phyloP scores from a whole-genome alignment of 2,797 vertebrate species.

The Eulemur albifrons region DNA sequence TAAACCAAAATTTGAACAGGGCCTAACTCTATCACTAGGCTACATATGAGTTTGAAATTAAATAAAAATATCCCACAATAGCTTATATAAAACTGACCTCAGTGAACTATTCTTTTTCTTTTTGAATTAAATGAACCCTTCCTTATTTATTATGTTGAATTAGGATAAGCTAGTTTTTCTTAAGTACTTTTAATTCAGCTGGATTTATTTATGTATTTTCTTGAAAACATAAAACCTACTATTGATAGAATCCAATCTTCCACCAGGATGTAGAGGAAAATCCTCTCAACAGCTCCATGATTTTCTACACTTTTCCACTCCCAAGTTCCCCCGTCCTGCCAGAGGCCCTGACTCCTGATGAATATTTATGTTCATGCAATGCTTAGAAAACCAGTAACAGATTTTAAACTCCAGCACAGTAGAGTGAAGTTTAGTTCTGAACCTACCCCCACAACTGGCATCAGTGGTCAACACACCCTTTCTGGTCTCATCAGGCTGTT shows the following conservation, averaged over 20 bases:
- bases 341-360: background rate
- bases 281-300: background rate
- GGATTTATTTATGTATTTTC: conserved; percentile 21
- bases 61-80: background rate
- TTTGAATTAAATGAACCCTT: conserved; percentile 25
- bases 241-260: background rate
- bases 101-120: background rate
- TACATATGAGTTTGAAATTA: background rate
- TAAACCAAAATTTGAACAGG: background rate
- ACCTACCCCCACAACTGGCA: background rate
- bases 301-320: conserved; percentile 8
- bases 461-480: background rate
- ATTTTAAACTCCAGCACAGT: background rate
- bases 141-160: conserved; percentile 9
- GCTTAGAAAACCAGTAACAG: conserved; percentile 29
- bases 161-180: background rate
- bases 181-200: conserved; percentile 11
- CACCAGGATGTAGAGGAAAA: background rate
- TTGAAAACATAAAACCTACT: background rate
- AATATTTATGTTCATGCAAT: conserved; percentile 40
- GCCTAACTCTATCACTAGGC: background rate
- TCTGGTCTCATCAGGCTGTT: background rate
- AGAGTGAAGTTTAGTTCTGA: background rate
- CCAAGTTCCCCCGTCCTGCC: background rate
- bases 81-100: background rate